Conservation (phyloP, 2,797 vertebrate genomes). For the Amazona ochrocephala region DNA sequence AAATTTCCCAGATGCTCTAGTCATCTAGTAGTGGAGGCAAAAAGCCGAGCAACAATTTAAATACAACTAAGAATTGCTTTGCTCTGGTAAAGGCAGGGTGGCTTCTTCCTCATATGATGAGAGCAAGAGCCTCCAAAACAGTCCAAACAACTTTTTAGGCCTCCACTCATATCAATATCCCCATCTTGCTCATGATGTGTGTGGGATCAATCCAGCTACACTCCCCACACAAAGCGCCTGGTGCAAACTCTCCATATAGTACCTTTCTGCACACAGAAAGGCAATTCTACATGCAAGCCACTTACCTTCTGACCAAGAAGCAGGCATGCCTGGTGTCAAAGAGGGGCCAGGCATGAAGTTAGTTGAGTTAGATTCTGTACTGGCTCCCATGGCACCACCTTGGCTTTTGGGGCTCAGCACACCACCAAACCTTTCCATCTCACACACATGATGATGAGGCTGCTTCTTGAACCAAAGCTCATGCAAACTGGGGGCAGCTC, state of each 20-base stretch:
- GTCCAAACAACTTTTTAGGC: background rate
- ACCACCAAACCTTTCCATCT: background rate
- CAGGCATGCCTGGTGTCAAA: background rate
- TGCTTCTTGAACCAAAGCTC: slow-evolving; percentile 23
- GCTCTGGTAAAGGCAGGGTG: background rate
- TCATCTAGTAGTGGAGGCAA: background rate
- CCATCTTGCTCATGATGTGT: background rate
- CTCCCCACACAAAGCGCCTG: background rate
- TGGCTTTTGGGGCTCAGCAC: background rate
- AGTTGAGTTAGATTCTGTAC: slow-evolving; percentile 44
- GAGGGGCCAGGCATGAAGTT: slow-evolving; percentile 27
- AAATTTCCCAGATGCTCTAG: background rate
- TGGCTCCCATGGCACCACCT: background rate
- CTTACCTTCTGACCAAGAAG: slow-evolving; percentile 59
- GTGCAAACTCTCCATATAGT: background rate
- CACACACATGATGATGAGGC: background rate
- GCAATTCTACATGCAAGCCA: slow-evolving; percentile 52
- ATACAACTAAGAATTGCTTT: background rate
- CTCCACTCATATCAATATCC: background rate
- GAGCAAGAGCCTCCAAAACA: background rate
- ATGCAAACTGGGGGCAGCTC: background rate
- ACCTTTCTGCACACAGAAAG: background rate
- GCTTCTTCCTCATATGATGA: background rate
- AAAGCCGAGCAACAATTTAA: background rate
- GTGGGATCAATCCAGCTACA: background rate